These are phyloP conservation scores for Perca flavescens DNA, from an alignment of 2,113 vertebrate genomes.

Conservation along the genomic window DNA sequence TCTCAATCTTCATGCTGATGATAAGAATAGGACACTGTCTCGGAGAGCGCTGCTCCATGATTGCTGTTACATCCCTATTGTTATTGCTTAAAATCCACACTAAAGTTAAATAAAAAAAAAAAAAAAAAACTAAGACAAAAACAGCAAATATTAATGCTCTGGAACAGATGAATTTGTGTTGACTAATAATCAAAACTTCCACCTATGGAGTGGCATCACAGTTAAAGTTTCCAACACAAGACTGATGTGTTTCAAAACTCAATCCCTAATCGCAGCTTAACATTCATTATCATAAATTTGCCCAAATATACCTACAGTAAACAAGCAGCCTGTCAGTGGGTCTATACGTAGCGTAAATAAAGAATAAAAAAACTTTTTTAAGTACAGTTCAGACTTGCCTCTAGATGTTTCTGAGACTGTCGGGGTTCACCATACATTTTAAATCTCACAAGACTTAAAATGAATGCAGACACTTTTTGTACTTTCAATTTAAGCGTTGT, in stretches of 20 bases:
- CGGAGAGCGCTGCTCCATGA: neutral
- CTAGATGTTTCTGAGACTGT: neutral
- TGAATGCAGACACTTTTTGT: constrained; percentile 40
- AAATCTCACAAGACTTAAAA: constrained; percentile 6
- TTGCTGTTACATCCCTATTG: neutral
- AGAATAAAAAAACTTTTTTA: constrained; percentile 15
- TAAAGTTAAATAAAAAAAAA: too few relatives aligned
- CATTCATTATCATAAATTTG: constrained; percentile 41
- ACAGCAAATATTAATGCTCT: neutral
- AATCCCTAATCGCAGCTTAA: constrained; percentile 4
- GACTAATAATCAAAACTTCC: constrained; percentile 1
- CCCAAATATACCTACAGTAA: constrained; percentile 16
- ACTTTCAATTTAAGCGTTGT: constrained; percentile 48
- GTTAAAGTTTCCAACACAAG: constrained; percentile 19
- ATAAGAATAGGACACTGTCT: neutral
- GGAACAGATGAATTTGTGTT: constrained; percentile 4
- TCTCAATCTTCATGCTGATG: too few relatives aligned
- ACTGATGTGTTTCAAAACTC: constrained; percentile 12
- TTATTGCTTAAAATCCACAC: neutral
- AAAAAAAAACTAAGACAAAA: too few relatives aligned
- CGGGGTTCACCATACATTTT: neutral
- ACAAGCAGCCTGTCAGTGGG: constrained; percentile 11
- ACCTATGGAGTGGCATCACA: neutral
- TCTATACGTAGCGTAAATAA: neutral
- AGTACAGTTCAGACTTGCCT: neutral